Evolutionary conservation across 2,797 vertebrate species (phyloP).

Genomic region (Megalops cyprinoides): DNA sequence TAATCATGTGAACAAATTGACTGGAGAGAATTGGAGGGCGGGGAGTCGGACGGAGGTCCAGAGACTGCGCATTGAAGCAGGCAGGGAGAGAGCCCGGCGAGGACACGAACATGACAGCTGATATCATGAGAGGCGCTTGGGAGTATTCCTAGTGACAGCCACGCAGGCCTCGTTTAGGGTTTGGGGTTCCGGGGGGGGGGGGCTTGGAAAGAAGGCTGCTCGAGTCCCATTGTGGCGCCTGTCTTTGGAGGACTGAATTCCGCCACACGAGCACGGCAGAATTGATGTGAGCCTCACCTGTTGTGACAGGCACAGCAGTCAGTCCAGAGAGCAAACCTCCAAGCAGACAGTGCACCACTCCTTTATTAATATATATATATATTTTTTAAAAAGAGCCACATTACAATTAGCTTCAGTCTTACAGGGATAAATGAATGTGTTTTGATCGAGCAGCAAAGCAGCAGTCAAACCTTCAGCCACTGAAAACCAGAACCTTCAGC

Average conservation of each 20-base stretch:
- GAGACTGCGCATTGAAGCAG: neutral
- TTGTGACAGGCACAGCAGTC: neutral
- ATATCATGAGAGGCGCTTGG: neutral
- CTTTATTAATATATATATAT: neutral
- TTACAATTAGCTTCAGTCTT: neutral
- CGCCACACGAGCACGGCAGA: neutral
- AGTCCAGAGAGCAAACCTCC: too few relatives aligned
- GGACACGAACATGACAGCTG: neutral
- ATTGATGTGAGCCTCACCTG: neutral
- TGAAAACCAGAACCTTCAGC: neutral
- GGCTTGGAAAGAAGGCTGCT: neutral
- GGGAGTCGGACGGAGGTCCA: neutral
- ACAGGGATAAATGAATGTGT: neutral
- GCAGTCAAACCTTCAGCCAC: neutral
- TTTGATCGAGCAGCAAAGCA: slow-evolving; percentile 2
- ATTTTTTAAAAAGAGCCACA: slow-evolving; percentile 1
- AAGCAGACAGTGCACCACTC: neutral
- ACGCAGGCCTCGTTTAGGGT: neutral
- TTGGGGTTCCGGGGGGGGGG: neutral
- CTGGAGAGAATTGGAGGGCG: neutral
- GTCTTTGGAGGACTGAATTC: neutral
- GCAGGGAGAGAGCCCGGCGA: neutral
- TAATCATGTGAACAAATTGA: slow-evolving; percentile 13
- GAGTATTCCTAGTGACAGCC: slow-evolving; percentile 8
- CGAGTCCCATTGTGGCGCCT: neutral